These are phyloP conservation scores for Agrotis exclamationis DNA, from an alignment of 2,888 invertebrate species.

Conservation along the genomic window DNA sequence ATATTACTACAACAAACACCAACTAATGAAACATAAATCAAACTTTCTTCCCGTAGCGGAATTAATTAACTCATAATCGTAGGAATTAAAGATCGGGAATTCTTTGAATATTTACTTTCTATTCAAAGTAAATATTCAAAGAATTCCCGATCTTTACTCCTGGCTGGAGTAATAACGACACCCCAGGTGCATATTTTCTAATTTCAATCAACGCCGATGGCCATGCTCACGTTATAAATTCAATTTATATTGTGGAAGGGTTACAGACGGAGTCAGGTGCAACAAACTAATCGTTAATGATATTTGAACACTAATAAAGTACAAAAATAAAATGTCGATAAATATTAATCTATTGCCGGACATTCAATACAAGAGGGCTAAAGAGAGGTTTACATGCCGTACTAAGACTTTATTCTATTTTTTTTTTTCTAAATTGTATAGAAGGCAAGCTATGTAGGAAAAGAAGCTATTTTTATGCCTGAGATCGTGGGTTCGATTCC, in stretches of 20 bases:
- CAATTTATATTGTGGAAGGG: constrained; percentile 64
- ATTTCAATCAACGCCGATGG: constrained; percentile 78
- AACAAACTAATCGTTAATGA: constrained; percentile 87
- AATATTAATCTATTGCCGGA: constrained; percentile 86
- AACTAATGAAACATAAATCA: constrained; percentile 63
- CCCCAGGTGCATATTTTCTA: constrained; percentile 78
- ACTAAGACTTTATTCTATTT: constrained; percentile 1
- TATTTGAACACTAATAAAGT: constrained; percentile 88
- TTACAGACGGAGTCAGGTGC: constrained; percentile 75
- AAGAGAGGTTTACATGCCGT: constrained; percentile 75
- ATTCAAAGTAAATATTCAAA: constrained; percentile 81
- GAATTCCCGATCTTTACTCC: constrained; percentile 76
- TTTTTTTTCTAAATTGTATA: background rate
- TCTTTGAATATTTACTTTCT: no score
- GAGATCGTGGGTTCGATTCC: no score
- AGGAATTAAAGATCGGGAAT: constrained; percentile 77
- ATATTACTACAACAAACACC: constrained; percentile 60
- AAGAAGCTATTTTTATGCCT: no score
- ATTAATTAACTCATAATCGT: constrained; percentile 81
- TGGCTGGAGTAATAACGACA: constrained; percentile 76
- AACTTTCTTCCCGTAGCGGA: constrained; percentile 76
- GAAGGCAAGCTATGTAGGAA: background rate
- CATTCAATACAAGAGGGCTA: constrained; percentile 77
- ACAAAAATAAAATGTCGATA: constrained; percentile 86
- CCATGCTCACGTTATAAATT: constrained; percentile 69